Base-by-base conservation (phyloP, 2,797 vertebrate genomes). In the Phaenicophaeus curvirostris region DNA sequence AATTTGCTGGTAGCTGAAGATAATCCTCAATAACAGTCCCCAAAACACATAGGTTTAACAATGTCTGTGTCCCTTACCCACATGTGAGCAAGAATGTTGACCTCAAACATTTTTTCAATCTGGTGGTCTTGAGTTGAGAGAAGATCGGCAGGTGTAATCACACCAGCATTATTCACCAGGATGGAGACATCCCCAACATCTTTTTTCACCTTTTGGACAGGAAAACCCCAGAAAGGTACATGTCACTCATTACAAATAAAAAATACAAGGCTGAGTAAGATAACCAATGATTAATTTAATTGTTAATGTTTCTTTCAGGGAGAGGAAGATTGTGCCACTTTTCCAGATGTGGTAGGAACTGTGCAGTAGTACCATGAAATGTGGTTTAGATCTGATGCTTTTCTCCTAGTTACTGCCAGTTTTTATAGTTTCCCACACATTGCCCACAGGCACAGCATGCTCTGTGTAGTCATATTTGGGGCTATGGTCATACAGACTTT, bases 41-140 rank as follows among this genome's bases (percentile, higher is more conserved):
- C 3, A 9, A 27, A 30, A 21, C 6, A 8, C 5, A 1, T 0
- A 8, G 50, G 11, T 9, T 9, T 2, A 18, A 35, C 69, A 31
- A 17, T 9, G 25, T 19, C 2, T 16, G 27, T 24, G 35, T 86
- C 58, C 96, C 97, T 97, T 96, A 98, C 98, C 98, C 98, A 98
- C 50, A 98, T 96, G 93, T 98, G 98, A 83, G 97, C 98, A 57
- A 98, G 97, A 54, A 97, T 69, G 85, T 98, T 98, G 81, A 98
- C 94, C 67, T 98, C 97, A 94, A 98, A 98, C 59, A 96, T 98
- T 66, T 94, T 98, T 95, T 98, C 93, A 59, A 98, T 97, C 69
- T 98, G 97, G 75, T 96, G 81, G 21, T 98, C 98, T 89, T 97
- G 95, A 23, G 97, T 98, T 0, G 97, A 96, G 74, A 98, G 97